These are phyloP conservation scores for Sebastes dallii DNA, from an alignment of 2,797 vertebrate genomes.

Conservation along the genomic window DNA sequence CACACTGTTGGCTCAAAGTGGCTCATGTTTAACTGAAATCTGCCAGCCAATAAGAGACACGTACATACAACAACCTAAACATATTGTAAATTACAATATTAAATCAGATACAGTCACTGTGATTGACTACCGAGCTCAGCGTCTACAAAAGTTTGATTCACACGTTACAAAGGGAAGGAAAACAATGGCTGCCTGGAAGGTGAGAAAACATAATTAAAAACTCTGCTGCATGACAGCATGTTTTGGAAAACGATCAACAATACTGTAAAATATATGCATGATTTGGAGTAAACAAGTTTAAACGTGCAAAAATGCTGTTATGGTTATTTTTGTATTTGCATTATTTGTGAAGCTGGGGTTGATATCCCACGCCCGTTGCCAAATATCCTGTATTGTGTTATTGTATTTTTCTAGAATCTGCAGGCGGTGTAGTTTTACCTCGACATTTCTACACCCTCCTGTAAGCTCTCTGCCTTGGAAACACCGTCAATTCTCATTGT, in stretches of 20 bases:
- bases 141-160: too few relatives aligned
- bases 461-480: not conserved
- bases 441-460: not conserved
- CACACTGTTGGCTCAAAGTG: not conserved
- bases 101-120: not conserved
- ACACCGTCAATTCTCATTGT: constrained; percentile 20
- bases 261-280: not conserved
- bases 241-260: not conserved
- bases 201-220: not conserved
- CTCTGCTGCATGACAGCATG: not conserved
- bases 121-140: not conserved
- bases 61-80: not conserved
- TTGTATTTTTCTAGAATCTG: not conserved
- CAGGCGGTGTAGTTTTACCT: not conserved
- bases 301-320: not conserved
- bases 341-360: not conserved
- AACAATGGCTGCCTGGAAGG: not conserved
- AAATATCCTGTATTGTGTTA: not conserved
- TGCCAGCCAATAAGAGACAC: not conserved
- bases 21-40: not conserved
- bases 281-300: not conserved
- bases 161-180: not conserved
- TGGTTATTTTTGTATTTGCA: not conserved
- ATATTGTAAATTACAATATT: not conserved
- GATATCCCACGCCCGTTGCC: not conserved